phyloP scores from a whole-genome alignment of 2,797 vertebrate species.

The Enteromius mattozi region DNA sequence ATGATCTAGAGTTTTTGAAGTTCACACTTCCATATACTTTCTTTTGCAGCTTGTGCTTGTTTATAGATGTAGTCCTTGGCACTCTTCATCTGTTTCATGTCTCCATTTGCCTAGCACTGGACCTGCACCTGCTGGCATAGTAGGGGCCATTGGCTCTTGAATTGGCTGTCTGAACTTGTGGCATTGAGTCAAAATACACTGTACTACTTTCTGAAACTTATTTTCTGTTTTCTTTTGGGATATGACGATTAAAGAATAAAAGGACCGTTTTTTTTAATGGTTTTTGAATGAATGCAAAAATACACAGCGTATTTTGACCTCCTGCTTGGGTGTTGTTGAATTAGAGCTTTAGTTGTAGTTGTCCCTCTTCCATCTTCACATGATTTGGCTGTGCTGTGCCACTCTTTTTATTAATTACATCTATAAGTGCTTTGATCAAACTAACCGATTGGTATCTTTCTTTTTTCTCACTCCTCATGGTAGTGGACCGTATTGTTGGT shows the following conservation, averaged over 20 bases:
- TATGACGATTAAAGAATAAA: not conserved
- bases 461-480: constrained; percentile 31
- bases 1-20: not conserved
- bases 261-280: not conserved
- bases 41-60: constrained; percentile 43
- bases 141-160: constrained; percentile 2
- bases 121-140: not conserved
- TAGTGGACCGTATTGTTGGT: constrained; percentile 97
- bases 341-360: constrained; percentile 44
- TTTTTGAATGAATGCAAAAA: not conserved
- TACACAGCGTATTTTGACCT: constrained; percentile 49
- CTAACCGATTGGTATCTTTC: constrained; percentile 21
- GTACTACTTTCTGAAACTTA: constrained; percentile 15
- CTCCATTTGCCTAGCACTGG: constrained; percentile 25
- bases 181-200: constrained; percentile 47
- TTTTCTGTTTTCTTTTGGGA: not conserved
- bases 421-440: not conserved
- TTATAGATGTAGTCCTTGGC: constrained; percentile 28
- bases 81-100: constrained; percentile 41
- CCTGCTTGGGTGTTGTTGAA: constrained; percentile 35
- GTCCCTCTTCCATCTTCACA: constrained; percentile 40
- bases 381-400: constrained; percentile 27
- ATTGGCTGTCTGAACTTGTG: constrained; percentile 39
- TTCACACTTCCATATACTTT: constrained; percentile 16
- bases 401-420: not conserved